Percentiles rank a stretch among this genome's conserved stretches.
phyloP scores from a whole-genome alignment of 2,113 vertebrate species.

The Columbina picui region DNA sequence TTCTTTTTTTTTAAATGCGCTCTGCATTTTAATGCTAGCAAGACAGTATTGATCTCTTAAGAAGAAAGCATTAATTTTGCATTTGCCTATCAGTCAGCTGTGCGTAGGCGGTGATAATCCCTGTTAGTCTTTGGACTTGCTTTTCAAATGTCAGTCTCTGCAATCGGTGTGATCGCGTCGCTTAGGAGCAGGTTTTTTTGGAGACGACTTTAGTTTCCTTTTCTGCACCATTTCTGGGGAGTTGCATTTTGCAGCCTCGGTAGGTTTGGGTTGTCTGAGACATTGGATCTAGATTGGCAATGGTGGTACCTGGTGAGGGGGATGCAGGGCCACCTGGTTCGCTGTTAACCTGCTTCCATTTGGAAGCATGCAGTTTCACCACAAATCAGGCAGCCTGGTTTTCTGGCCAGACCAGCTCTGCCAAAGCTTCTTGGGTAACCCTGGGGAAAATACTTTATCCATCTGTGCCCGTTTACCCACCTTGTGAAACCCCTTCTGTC shows the following conservation, averaged over 20 bases:
- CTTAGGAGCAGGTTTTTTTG: background rate
- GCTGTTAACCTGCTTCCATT: too few relatives aligned
- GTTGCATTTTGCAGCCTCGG: fast-evolving
- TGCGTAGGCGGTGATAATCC: background rate
- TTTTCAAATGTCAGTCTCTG: constrained; percentile 12
- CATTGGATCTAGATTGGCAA: background rate
- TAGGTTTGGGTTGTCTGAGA: background rate
- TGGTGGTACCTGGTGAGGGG: too few relatives aligned
- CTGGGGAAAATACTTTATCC: background rate
- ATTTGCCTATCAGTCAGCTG: constrained; percentile 36
- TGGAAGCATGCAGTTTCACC: too few relatives aligned
- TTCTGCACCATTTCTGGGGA: background rate
- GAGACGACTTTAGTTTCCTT: background rate
- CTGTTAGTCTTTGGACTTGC: background rate
- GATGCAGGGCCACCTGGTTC: too few relatives aligned
- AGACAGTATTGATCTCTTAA: background rate
- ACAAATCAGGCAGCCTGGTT: too few relatives aligned
- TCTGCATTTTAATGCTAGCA: background rate
- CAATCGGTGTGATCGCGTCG: background rate
- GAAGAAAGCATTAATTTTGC: background rate
- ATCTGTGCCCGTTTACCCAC: fast-evolving
- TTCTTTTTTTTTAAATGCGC: background rate
- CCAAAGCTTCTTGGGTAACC: background rate
- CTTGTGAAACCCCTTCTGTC: background rate
- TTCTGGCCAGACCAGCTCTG: background rate